Evolutionary conservation across 2,888 invertebrate species (phyloP), one percentile per base, ranked within the genome.

Genomic region (Netelia melanura): DNA sequence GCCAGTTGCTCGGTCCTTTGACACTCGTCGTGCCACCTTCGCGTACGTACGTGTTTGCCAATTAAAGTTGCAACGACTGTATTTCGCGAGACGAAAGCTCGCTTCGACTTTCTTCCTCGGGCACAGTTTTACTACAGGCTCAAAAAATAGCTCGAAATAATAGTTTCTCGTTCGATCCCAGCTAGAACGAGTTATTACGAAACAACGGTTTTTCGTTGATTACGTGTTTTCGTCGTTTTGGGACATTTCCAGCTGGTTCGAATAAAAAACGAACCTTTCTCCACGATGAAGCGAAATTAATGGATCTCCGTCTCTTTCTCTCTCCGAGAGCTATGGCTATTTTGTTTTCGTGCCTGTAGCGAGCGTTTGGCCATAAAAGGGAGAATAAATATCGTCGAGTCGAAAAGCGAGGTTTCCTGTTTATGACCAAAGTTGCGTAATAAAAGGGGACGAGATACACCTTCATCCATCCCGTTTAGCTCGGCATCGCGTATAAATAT

Each of bases 381-480:
- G 76, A 38, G 84, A 86, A 88, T 90, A 90, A 89, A 90, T 90
- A 89, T 87, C 83, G 75, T 87, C 83, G 75, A 72, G 86, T 81
- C 86, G 82, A 86, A 87, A 88, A 87, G 80, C 86, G 81, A 75
- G 75, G 74, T 54, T 71, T 84, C 83, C 85, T 85, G 89, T 89
- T 90, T 90, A 88, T 86, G 86, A 80, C 85, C 64, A 85, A 90
- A 89, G 84, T 90, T 90, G 83, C 79, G 81, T 86, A 87, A 89
- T 89, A 88, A 89, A 90, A 89, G 74, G 83, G 75, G 78, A 86
- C 86, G 77, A 48, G 83, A 81, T 67, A 44, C 62, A 54, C 64
- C 67, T 71, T 48, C 68, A 61, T 61, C 79, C 54, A 77, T 61
- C 54, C 62, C 52, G 23, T 64, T 74, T 54, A 25, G 9, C 52